phyloP scores from a whole-genome alignment of 2,113 vertebrate species.

The Scytalopus superciliaris region DNA sequence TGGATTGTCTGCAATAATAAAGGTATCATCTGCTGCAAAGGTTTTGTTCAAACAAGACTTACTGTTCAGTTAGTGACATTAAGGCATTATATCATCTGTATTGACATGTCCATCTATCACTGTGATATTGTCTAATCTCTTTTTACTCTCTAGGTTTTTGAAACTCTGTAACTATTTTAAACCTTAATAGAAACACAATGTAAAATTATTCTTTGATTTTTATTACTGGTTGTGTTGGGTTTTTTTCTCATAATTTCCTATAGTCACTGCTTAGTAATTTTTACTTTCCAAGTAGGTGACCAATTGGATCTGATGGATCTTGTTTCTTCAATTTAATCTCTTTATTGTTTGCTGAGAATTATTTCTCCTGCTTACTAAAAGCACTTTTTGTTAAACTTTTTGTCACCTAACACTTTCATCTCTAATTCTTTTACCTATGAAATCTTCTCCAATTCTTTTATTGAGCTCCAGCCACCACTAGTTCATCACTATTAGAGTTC shows the following conservation, averaged over 20 bases:
- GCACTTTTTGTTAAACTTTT: background rate
- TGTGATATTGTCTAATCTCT: background rate
- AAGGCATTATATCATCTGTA: background rate
- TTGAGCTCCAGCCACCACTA: background rate
- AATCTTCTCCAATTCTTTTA: background rate
- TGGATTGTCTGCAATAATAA: background rate
- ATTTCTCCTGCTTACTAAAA: background rate
- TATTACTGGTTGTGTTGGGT: background rate
- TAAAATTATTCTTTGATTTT: background rate
- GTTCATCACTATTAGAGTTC: background rate
- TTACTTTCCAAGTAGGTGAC: background rate
- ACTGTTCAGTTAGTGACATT: background rate
- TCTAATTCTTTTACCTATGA: background rate
- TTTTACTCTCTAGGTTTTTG: background rate
- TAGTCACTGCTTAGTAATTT: background rate
- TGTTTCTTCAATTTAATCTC: background rate
- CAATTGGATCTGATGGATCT: background rate
- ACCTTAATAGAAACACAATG: background rate
- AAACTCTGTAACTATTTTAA: background rate
- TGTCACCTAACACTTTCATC: background rate
- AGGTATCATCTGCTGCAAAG: background rate
- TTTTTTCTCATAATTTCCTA: background rate
- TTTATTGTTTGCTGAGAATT: background rate
- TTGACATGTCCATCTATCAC: background rate
- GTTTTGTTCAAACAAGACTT: background rate